phyloP scores from a whole-genome alignment of 2,113 vertebrate genomes.

The Tympanuchus pallidicinctus region DNA sequence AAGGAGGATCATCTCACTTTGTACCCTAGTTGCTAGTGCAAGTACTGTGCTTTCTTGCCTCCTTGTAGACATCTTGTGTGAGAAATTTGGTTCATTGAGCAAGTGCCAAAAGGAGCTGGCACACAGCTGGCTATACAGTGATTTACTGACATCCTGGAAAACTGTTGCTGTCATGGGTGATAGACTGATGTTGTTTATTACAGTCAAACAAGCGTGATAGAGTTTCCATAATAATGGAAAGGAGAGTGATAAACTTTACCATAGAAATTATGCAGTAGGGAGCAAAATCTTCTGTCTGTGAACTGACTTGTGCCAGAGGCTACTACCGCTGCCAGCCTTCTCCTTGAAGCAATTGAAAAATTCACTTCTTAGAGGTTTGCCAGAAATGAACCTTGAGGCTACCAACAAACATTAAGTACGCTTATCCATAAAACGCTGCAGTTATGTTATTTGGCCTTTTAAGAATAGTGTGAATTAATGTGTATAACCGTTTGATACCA shows the following conservation, averaged over 20 bases:
- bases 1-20: background rate
- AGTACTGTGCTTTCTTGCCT: background rate
- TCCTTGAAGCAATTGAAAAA: background rate
- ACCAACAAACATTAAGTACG: background rate
- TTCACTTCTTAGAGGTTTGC: background rate
- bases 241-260: conserved; percentile 30
- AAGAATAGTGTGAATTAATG: background rate
- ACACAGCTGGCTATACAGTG: conserved; percentile 22
- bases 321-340: background rate
- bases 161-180: conserved; percentile 48
- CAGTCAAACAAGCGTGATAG: conserved; percentile 41
- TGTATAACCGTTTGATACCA: background rate
- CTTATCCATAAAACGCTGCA: background rate
- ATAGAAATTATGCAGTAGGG: background rate
- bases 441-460: background rate
- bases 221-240: conserved; percentile 47
- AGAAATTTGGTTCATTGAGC: conserved; percentile 13
- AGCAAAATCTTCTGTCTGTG: conserved; percentile 1
- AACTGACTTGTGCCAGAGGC: background rate
- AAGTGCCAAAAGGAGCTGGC: conserved; percentile 52
- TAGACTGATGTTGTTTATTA: conserved; percentile 45
- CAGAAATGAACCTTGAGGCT: background rate
- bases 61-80: background rate
- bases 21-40: background rate
- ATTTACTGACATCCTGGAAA: conserved; percentile 34